Evolutionary conservation across 2,888 invertebrate genomes (phyloP).

Genomic region (Chaetogeoica ovagalla): DNA sequence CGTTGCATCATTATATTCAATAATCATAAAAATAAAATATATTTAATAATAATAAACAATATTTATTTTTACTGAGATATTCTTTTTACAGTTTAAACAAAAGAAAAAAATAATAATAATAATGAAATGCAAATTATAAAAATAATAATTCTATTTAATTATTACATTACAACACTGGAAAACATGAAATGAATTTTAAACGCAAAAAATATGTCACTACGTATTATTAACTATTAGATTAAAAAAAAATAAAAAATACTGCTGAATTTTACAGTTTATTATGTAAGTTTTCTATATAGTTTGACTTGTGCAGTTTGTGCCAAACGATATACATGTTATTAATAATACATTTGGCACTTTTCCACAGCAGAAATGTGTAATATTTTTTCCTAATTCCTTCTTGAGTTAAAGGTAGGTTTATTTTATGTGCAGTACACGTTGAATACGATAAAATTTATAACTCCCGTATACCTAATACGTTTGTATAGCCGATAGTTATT

Average conservation of each 20-base stretch:
- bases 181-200: background rate
- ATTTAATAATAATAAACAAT: no score
- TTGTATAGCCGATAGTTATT: background rate
- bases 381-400: conserved; percentile 1
- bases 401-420: no score
- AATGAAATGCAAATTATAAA: no score
- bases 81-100: no score
- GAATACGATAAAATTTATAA: background rate
- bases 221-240: conserved; percentile 15
- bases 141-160: no score
- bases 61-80: no score
- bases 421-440: no score
- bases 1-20: no score
- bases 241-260: background rate
- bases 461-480: background rate
- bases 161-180: no score
- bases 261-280: conserved; percentile 32
- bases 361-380: conserved; percentile 37
- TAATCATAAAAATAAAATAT: no score
- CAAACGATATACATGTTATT: conserved; percentile 47
- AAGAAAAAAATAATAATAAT: no score
- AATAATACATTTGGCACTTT: conserved; percentile 41
- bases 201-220: background rate
- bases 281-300: conserved; percentile 31
- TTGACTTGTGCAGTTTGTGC: conserved; percentile 20